Evolutionary conservation across 2,797 vertebrate species (phyloP).

Genomic region (Glyptemys insculpta): DNA sequence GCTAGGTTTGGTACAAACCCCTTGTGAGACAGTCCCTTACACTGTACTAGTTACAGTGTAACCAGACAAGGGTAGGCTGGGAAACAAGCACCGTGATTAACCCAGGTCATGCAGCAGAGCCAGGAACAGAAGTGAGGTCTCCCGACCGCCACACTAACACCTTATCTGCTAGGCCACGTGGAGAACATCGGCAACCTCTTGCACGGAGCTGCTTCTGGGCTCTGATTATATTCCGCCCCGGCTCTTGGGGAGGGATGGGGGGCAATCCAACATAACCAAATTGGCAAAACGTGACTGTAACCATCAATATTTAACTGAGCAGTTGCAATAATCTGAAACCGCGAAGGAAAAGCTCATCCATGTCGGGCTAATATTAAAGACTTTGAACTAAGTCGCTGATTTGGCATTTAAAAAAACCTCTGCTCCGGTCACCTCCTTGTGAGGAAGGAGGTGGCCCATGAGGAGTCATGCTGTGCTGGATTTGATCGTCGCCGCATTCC

Average conservation of each 20-base stretch:
- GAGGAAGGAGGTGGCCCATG: neutral
- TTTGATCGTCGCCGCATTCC: neutral
- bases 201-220: neutral
- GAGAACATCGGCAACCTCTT: too few relatives aligned
- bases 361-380: neutral
- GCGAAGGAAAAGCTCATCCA: neutral
- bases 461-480: neutral
- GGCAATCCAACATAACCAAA: neutral
- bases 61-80: neutral
- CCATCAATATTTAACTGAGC: neutral
- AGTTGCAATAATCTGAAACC: neutral
- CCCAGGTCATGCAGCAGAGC: neutral
- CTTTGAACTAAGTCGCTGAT: neutral
- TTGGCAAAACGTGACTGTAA: neutral
- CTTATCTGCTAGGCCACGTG: neutral
- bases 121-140: neutral
- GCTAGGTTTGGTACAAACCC: neutral
- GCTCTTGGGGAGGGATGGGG: neutral
- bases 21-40: neutral
- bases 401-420: neutral
- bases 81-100: neutral
- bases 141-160: neutral
- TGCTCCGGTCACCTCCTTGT: neutral
- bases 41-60: neutral
- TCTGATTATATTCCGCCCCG: fast-evolving